Base-by-base conservation (phyloP, 2,113 vertebrate genomes). In the Trichomycterus rosablanca region DNA sequence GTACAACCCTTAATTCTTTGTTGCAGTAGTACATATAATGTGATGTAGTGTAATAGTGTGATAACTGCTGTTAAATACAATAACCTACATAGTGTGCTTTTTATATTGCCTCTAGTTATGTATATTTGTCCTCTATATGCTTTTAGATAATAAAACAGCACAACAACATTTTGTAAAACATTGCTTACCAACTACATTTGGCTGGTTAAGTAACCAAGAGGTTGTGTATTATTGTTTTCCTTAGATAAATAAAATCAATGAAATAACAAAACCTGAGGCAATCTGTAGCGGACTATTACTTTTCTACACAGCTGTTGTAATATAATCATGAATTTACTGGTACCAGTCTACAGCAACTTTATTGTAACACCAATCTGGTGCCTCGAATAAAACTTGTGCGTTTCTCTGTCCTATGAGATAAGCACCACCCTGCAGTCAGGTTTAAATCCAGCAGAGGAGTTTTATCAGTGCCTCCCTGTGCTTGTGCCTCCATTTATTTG, bases 331-430 rank as follows among this genome's bases (percentile, higher is more conserved):
- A 30, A 30, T 30, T 7, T 30, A 30, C 7, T 30, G 26, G 26
- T 30, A 4, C 26, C 7, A 30, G 26, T 49, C 49, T 43, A 44
- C 26, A 4, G 23, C 11, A 22, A 58, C 24, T 20, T 56, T 26
- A 22, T 57, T 22, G 12, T 56, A 40, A 48, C 53, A 24, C 30
- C 11, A 7, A 12, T 55, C 5, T 61, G 10, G 4, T 26, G 11
- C 45, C 2, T 19, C 19, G 16, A 9, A 63, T 52, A 24, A 64
- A 15, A 15, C 57, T 20, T 69, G 23, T 71, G 57, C 34, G 10
- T 37, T 1, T 7, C 32, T 35, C 3, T 55, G 30, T 44, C 22
- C 15, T 46, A 5, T 34, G 20, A 44, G 11, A 30, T 40, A 10
- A 12, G 20, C 52, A 34, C 45, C 43, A 12, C 19, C 7, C 32